Evolutionary conservation across 2,888 invertebrate genomes (phyloP), one percentile per base, ranked within the genome.

Genomic region (Bhutanitis thaidina): DNA sequence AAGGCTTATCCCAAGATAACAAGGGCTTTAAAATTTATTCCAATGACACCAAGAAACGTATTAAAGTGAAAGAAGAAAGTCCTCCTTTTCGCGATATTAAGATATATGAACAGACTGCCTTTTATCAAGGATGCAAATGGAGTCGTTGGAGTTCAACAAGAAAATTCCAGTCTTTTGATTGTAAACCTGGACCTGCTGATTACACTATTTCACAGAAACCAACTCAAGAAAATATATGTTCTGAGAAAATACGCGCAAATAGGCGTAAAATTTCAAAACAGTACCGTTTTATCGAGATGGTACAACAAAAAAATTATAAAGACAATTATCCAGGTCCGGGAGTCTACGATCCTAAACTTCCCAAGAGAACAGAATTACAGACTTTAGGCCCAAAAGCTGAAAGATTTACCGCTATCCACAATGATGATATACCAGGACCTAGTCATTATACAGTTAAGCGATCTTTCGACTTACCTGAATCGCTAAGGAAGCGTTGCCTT

Each of bases 101-200:
- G 45, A 68, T 80, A n/a, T 59, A 62, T 7, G 80, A 80, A 46
- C 67, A 65, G 2, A 77, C 79, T 14, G 61, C 69, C 29, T 85
- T 73, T 65, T 88, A 86, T 56, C 74, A 58, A 4, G 87, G 87
- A 3, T 87, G 86, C 36, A 87, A 86, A 73, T 86, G 87, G 88
- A 84, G 86, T 65, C 59, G 65, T 16, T 65, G 80, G 69, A 77
- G 71, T 47, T 67, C 78, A 12, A 64, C 62, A 52, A 65, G 74
- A 48, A 51, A 58, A 9, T 36, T 47, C 35, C 64, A 64, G 55
- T 13, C 50, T 13, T 14, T 50, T 16, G 62, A 72, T 45, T 20
- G 41, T 5, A 57, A 55, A 12, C 87, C 87, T 20, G 84, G 88
- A 3, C 88, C 88, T 29, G 71, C 80, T 12, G 70, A 78, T 58